Conservation (phyloP, 2,113 vertebrate genomes). For the Psittacula cyanocephala region DNA sequence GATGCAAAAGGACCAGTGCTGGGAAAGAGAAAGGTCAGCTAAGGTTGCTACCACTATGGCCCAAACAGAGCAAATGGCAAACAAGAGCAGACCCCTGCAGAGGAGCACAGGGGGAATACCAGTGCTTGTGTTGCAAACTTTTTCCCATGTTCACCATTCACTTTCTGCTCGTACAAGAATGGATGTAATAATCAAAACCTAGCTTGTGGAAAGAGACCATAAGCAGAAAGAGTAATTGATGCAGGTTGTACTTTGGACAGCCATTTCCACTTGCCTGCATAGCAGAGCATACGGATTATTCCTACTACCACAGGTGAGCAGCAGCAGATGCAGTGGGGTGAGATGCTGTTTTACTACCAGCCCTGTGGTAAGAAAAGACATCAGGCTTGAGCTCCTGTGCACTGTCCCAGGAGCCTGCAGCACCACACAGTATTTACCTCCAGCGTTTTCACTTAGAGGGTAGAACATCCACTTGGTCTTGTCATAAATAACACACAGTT, state of each 20-base stretch:
- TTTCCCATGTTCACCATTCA: not conserved
- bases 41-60: not conserved
- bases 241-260: not conserved
- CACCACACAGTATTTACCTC: not conserved
- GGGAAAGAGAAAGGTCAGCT: not conserved
- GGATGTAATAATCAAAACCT: not conserved
- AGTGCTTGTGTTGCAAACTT: accelerated
- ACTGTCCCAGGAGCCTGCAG: not conserved
- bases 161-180: not conserved
- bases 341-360: not conserved
- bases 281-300: not conserved
- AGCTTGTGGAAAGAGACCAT: not conserved
- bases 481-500: not conserved
- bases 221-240: not conserved
- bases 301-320: not conserved
- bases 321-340: not conserved
- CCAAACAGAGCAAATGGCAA: not conserved
- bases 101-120: not conserved
- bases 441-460: not conserved
- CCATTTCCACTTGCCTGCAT: not conserved
- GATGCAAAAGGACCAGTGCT: not conserved
- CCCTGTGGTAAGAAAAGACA: not conserved
- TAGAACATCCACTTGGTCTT: not conserved
- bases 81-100: not conserved
- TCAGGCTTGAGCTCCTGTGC: not conserved